Evolutionary conservation across 2,797 vertebrate genomes (phyloP), one percentile per base, ranked within the genome.

Genomic region (Borostomias antarcticus): DNA sequence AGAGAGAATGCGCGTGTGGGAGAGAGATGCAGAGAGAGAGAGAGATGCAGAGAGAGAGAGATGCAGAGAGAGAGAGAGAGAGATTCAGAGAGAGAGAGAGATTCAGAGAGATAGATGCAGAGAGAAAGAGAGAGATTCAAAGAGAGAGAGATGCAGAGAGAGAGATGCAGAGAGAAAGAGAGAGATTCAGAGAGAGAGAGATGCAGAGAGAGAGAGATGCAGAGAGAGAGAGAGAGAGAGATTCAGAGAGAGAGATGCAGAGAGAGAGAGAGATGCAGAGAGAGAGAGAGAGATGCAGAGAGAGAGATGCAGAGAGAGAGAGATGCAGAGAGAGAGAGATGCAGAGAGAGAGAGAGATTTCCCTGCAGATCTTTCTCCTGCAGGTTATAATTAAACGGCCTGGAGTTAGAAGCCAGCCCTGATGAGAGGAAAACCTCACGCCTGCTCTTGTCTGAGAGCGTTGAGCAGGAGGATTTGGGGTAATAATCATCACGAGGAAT

Each of bases 401-500:
- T 69, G 64, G 77, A 76, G 76, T 83, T 43, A 33, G 66, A 57
- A 17, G 62, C 53, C 48, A 62, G 25, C 64, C 79, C 62, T 66
- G 74, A 79, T 51, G 32, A 61, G 56, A 6, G 48, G n/a, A 19
- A 74, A 62, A 75, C 61, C 69, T 61, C 70, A 21, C 69, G 70
- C 47, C 62, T 52, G 54, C 73, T 74, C 70, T 75, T 37, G 21
- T 37, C 70, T 79, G 76, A 81, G 57, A 68, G 62, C 61, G 57
- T 68, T 70, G 63, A 66, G 68, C 43, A 9, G 21, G 10, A 74
- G 78, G 62, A 82, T 88, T 81, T 78, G 48, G 62, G 78, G 56
- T 80, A 85, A n/a, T n/a, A n/a, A 83, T 87, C 19, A 72, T 89
- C 85, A 86, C 69, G 82, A 81, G 75, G 58, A 75, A 85, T 90